A percentile compares a stretch with the other conserved stretches of the same genome.
Conservation (phyloP, 37 sponge, comb jelly and placozoan species). For the Dysidea cf. avara region DNA sequence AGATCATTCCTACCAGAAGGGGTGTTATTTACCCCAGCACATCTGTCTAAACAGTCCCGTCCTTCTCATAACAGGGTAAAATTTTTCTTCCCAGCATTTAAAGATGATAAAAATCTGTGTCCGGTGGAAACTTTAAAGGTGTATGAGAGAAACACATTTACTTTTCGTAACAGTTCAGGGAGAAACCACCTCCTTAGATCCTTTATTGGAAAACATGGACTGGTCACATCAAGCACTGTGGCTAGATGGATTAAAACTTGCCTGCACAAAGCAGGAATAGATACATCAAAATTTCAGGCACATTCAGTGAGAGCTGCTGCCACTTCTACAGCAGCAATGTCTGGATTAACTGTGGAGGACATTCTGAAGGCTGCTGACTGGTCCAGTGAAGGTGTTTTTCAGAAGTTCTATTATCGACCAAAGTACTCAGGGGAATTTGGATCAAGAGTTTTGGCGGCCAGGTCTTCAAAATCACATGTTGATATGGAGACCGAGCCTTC, state of each 20-base stretch:
- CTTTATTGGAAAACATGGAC: no score
- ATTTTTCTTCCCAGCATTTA: constrained; percentile 21
- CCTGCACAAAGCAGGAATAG: no score
- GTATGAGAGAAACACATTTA: no score
- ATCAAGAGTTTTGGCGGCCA: constrained; percentile 5
- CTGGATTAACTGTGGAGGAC: constrained; percentile 23
- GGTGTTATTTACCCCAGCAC: background rate
- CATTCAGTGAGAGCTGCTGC: constrained; percentile 28
- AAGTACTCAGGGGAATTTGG: constrained; percentile 5
- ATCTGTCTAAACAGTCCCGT: no score
- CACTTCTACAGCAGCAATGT: constrained; percentile 14
- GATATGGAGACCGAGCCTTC: no score
- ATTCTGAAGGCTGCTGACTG: constrained; percentile 34
- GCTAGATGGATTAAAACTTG: constrained; percentile 21
- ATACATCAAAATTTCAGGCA: constrained; percentile 18
- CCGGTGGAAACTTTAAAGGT: constrained; percentile 12
- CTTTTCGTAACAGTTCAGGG: constrained; percentile 1
- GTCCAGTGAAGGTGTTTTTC: constrained; percentile 1
- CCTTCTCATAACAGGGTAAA: no score
- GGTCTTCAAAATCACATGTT: no score
- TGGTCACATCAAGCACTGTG: constrained; percentile 20
- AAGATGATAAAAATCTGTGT: constrained; percentile 20
- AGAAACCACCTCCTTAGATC: no score
- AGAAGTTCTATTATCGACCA: constrained; percentile 31
- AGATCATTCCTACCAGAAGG: background rate